phyloP scores from a whole-genome alignment of 1,140 invertebrate genomes.

The Probaryconus sp. region DNA sequence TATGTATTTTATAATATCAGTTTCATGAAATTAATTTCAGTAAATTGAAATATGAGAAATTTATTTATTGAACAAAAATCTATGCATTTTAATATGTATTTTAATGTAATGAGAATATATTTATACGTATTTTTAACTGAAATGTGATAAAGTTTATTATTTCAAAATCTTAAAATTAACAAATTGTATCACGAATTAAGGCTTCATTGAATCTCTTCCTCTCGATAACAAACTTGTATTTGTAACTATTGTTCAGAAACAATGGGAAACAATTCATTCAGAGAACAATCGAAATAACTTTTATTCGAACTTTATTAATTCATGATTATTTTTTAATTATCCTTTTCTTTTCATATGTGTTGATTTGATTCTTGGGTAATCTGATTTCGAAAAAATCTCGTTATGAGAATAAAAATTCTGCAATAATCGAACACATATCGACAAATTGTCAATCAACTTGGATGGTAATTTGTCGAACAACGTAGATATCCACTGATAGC shows the following conservation, averaged over 20 bases:
- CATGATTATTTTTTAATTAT: no score
- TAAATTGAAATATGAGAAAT: no score
- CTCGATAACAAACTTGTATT: conserved; percentile 43
- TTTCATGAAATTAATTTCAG: no score
- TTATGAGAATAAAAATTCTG: conserved; percentile 35
- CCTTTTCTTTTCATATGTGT: conserved; percentile 31
- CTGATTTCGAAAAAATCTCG: conserved; percentile 31
- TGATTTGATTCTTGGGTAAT: conserved; percentile 53
- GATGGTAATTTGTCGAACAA: conserved; percentile 28
- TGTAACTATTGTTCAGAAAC: conserved; percentile 55
- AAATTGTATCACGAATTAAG: no score
- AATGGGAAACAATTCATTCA: conserved; percentile 58
- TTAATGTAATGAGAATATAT: no score
- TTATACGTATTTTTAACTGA: no score
- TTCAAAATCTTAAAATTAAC: no score
- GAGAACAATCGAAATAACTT: conserved; percentile 54
- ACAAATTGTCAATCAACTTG: conserved; percentile 52
- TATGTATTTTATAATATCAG: no score
- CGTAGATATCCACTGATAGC: conserved; percentile 20
- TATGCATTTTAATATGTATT: no score
- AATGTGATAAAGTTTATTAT: no score
- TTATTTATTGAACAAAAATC: no score
- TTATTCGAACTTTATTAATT: conserved; percentile 34
- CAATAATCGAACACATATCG: conserved; percentile 1
- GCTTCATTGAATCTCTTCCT: conserved; percentile 55